phyloP scores from a whole-genome alignment of 2,797 vertebrate genomes.

The Sebastes itinus region DNA sequence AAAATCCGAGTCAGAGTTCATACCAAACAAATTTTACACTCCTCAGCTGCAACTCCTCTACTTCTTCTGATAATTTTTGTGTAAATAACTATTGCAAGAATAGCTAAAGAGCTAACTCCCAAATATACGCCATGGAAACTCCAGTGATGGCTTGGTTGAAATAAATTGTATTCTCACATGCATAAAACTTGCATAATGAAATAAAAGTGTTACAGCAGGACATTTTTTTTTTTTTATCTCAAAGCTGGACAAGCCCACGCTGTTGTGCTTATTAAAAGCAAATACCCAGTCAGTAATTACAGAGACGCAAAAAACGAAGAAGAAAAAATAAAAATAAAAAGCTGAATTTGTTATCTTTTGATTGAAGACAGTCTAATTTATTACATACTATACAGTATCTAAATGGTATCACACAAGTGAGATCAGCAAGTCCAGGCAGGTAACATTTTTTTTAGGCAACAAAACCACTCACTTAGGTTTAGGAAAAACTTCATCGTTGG shows the following conservation, averaged over 20 bases:
- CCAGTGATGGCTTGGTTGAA: slow-evolving; percentile 8
- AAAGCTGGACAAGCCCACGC: slow-evolving; percentile 7
- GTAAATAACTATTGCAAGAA: not conserved
- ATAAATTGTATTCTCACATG: not conserved
- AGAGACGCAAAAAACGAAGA: not conserved
- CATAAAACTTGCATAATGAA: not conserved
- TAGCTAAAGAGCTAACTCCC: not conserved
- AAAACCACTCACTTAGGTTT: no score
- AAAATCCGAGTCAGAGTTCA: not conserved
- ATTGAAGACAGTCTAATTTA: not conserved
- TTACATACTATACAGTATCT: not conserved
- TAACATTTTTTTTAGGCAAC: no score
- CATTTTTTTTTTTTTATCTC: slow-evolving; percentile 7
- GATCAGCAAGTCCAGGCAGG: not conserved
- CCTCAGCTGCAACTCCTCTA: not conserved
- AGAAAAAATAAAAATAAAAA: not conserved
- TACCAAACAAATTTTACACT: not conserved
- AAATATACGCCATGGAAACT: not conserved
- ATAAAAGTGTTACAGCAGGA: slow-evolving; percentile 14
- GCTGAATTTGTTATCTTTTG: not conserved
- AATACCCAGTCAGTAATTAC: not conserved
- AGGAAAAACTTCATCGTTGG: no score
- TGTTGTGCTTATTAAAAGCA: not conserved
- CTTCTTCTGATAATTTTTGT: not conserved
- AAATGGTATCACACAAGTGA: not conserved